Evolutionary conservation across 1,140 invertebrate species (phyloP), one percentile per base, ranked within the genome.

Genomic region (Drosophila varians): DNA sequence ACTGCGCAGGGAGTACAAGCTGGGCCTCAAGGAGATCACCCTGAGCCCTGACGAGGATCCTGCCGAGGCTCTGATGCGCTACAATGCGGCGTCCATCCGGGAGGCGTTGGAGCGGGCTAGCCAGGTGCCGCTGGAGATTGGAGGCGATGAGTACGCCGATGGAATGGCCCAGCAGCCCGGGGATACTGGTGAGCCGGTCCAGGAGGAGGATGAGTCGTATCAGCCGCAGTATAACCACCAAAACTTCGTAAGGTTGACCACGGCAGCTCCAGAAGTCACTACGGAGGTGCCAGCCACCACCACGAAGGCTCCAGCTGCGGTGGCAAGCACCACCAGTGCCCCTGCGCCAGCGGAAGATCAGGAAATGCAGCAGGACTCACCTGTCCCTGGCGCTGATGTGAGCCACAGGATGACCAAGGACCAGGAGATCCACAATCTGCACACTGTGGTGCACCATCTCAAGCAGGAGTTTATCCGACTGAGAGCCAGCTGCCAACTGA

Each of bases 41-140:
- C 46, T 90, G 8, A 84, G 61, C 42, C 89, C 89, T 2, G 83
- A 90, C 6, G 89, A 90, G 49, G 89, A 90, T 71, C 89, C 89
- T 0, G 76, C 86, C 0, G 89, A 90, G 52, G 89, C 89, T 2
- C 46, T 90, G 4, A 89, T 89, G 86, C 89, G 89, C 19, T 84
- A 90, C 62, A 90, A 90, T 68, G 86, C 82, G 0, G 89, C 75
- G 48, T 90, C 89, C 14, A 89, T 90, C 38, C 69, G 76, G 0
- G 84, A 90, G 43, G 89, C 89, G 0, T 34, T 90, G 9, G 86
- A 89, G 21, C 56, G 79, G 0, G 89, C 89, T 19, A 88, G 73
- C 28, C 56, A 74, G n/a, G 84, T 69, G 16, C 89, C 89, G 8
- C 31, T 90, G 7, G 89, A 90, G 46, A 88, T 90, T 7, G 65